Evolutionary conservation across 1,140 invertebrate species (phyloP).

Genomic region (Tetraneura akinire): DNA sequence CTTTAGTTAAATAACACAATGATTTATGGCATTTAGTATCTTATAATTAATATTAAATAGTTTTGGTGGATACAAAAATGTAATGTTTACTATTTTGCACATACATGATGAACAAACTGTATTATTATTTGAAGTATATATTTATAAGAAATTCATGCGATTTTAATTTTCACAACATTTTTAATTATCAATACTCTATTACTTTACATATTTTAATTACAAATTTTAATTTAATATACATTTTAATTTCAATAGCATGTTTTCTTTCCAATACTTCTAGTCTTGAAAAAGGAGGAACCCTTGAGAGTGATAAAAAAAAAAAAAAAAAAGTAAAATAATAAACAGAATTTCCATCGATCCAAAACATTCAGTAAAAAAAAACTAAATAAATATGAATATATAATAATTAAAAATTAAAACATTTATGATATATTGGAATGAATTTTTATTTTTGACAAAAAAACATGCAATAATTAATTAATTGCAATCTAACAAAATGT

Average conservation of each 20-base stretch:
- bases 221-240: neutral
- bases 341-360: neutral
- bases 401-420: conserved; percentile 23
- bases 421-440: conserved; percentile 40
- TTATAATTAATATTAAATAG: neutral
- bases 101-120: neutral
- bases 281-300: conserved; percentile 37
- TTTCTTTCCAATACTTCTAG: conserved; percentile 32
- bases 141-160: neutral
- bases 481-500: neutral
- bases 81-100: neutral
- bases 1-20: neutral
- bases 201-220: neutral
- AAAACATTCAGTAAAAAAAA: neutral
- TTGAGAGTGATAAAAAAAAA: conserved; percentile 20
- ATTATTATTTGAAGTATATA: neutral
- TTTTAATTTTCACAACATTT: conserved; percentile 6
- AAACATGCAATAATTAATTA: neutral
- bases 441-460: conserved; percentile 31
- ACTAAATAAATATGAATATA: conserved; percentile 12
- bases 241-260: conserved; percentile 14
- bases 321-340: neutral
- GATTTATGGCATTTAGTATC: neutral
- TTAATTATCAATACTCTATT: neutral
- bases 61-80: neutral